phyloP scores from a whole-genome alignment of 2,797 vertebrate genomes.

The Pangasius mekongensis region DNA sequence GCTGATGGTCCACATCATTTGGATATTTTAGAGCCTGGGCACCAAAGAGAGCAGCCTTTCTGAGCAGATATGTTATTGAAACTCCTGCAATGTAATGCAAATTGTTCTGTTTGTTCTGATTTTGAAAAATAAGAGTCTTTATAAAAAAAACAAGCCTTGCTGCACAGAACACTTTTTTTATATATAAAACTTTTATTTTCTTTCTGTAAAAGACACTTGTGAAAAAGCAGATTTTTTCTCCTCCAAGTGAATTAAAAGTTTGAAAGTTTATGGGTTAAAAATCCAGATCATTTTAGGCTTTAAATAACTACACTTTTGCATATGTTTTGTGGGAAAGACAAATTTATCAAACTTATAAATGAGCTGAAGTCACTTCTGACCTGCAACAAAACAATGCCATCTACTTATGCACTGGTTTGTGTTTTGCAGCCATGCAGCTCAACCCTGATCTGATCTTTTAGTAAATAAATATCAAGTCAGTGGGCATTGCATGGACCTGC shows the following conservation, averaged over 20 bases:
- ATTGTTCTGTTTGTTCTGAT: neutral
- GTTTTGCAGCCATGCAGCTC: neutral
- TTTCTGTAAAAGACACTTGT: neutral
- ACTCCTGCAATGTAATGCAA: neutral
- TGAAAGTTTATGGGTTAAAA: neutral
- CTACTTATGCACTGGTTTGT: neutral
- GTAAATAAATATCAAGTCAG: neutral
- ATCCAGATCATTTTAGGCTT: neutral
- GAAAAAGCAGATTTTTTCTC: neutral
- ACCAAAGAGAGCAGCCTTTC: neutral
- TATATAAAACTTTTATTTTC: neutral
- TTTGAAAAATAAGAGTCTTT: too few species aligned
- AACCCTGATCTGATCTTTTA: neutral
- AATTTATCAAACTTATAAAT: neutral
- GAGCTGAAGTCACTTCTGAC: neutral
- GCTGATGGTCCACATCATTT: neutral
- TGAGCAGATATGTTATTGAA: neutral
- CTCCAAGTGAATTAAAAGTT: neutral
- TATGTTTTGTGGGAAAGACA: neutral
- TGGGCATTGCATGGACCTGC: too few species aligned
- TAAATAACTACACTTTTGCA: neutral
- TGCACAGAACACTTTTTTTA: neutral
- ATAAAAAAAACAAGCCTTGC: too few species aligned
- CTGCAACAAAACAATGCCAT: neutral
- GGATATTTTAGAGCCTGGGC: neutral